These are phyloP conservation scores for Rousettus madagascariensis DNA, from an alignment of 2,797 vertebrate species.

Conservation along the genomic window DNA sequence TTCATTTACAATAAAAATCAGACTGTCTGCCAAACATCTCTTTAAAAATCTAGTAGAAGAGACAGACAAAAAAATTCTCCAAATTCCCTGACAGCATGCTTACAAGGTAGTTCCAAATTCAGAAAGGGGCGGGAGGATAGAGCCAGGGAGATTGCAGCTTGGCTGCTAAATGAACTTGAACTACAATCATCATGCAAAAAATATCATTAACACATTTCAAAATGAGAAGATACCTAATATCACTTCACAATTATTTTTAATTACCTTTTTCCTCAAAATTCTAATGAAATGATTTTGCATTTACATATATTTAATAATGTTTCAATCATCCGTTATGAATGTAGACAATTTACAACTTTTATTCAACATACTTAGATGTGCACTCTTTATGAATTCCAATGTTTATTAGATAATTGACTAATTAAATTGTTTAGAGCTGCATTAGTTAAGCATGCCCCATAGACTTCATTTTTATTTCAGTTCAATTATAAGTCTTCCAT, in stretches of 20 bases:
- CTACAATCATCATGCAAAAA: constrained; percentile 10
- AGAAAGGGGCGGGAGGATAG: not conserved
- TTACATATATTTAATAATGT: constrained; percentile 62
- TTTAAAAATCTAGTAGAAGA: not conserved
- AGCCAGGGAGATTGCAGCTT: not conserved
- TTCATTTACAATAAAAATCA: not conserved
- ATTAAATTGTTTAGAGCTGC: constrained; percentile 67
- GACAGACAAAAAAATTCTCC: not conserved
- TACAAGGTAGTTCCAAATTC: not conserved
- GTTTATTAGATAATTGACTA: constrained; percentile 71
- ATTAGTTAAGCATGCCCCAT: constrained; percentile 63
- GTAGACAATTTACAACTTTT: constrained; percentile 62
- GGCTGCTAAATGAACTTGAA: constrained; percentile 19
- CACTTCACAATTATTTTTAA: constrained; percentile 48
- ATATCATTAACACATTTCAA: constrained; percentile 52
- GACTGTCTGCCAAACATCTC: not conserved
- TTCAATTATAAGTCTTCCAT: constrained; percentile 20
- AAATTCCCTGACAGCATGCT: not conserved
- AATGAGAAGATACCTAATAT: constrained; percentile 24
- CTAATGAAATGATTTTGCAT: constrained; percentile 56
- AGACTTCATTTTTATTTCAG: constrained; percentile 58
- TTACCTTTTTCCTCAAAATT: constrained; percentile 53
- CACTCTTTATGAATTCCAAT: constrained; percentile 60
- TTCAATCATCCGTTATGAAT: constrained; percentile 47
- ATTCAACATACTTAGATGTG: constrained; percentile 9